A percentile compares a stretch with the other conserved stretches of the same genome.
These are phyloP conservation scores for Eurytoma californica DNA, from an alignment of 2,888 invertebrate species.

Conservation along the genomic window DNA sequence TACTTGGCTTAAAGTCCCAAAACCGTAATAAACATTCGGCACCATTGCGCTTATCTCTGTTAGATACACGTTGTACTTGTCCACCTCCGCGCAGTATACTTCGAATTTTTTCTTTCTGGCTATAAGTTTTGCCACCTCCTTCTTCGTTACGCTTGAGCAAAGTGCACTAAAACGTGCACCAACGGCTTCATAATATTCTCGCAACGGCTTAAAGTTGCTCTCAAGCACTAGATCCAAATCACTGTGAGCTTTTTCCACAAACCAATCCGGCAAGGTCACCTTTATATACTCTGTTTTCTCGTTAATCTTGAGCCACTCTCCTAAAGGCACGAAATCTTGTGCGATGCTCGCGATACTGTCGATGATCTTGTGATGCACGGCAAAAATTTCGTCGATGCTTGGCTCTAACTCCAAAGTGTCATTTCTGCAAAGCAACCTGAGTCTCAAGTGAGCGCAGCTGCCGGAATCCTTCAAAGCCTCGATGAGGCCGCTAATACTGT, in stretches of 20 bases:
- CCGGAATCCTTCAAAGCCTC: conserved; percentile 75
- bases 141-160: conserved; percentile 57
- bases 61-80: conserved; percentile 63
- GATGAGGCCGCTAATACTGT: conserved; percentile 81
- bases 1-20: conserved; percentile 65
- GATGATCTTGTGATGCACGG: conserved; percentile 79
- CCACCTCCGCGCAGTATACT: conserved; percentile 61
- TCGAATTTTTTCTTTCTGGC: conserved; percentile 60
- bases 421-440: conserved; percentile 78
- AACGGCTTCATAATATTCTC: conserved; percentile 59
- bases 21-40: conserved; percentile 63
- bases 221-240: conserved; percentile 61
- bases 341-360: conserved; percentile 78
- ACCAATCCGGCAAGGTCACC: conserved; percentile 79
- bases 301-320: conserved; percentile 75
- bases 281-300: conserved; percentile 76
- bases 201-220: conserved; percentile 61
- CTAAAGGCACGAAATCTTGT: conserved; percentile 79
- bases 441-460: conserved; percentile 79
- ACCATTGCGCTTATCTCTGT: conserved; percentile 62
- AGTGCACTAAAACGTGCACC: conserved; percentile 63
- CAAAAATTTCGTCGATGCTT: conserved; percentile 77
- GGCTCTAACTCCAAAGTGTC: conserved; percentile 78
- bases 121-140: conserved; percentile 55
- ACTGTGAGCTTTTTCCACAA: conserved; percentile 67